Evolutionary conservation across 1,140 invertebrate species (phyloP).

Genomic region (Littorina saxatilis): DNA sequence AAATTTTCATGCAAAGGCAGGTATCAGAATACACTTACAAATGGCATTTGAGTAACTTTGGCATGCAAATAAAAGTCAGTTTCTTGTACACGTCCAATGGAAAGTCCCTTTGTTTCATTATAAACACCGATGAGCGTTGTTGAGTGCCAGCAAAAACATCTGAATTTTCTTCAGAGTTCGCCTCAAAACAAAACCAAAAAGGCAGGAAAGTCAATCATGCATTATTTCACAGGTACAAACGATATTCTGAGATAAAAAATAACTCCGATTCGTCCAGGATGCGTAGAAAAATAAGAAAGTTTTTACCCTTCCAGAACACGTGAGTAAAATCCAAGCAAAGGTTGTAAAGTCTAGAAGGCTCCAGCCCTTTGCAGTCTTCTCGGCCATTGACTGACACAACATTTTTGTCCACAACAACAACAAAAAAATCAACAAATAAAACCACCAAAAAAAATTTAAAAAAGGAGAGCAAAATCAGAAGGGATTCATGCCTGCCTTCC

Average conservation of each 20-base stretch:
- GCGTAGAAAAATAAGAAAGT: constrained; percentile 25
- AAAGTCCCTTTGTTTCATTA: neutral
- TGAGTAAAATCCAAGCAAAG: no score
- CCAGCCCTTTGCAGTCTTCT: no score
- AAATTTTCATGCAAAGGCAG: no score
- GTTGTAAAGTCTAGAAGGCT: no score
- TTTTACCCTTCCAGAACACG: constrained; percentile 26
- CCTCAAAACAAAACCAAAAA: neutral
- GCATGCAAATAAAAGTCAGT: no score
- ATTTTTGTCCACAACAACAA: neutral
- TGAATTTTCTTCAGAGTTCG: no score
- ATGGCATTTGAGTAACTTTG: no score
- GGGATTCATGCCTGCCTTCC: no score
- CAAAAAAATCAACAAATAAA: neutral
- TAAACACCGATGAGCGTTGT: no score
- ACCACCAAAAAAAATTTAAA: neutral
- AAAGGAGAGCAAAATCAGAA: neutral
- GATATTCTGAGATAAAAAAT: constrained; percentile 23
- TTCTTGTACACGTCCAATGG: no score
- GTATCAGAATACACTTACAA: no score
- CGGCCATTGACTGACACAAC: neutral
- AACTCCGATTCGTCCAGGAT: constrained; percentile 1
- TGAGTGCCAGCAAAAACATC: no score
- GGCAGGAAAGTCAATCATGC: constrained; percentile 6
- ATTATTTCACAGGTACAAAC: neutral